Conservation (phyloP, 2,797 vertebrate genomes). For the Meriones psammophilus region DNA sequence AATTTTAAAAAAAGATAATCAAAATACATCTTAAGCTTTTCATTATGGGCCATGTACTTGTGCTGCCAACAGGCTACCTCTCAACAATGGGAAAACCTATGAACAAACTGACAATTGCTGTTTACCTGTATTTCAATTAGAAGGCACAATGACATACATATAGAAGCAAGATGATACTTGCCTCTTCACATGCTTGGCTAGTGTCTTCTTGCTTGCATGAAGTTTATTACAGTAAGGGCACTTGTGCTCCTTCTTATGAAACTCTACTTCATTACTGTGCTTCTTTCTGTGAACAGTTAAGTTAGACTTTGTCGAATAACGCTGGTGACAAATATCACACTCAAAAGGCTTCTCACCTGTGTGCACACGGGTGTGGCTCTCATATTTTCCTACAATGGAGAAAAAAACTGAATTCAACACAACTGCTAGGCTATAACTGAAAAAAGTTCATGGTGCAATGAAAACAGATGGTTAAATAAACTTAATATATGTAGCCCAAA, state of each 20-base stretch:
- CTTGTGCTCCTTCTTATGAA: constrained; percentile 97
- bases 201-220: constrained; percentile 98
- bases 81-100: not conserved
- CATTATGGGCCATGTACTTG: not conserved
- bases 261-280: constrained; percentile 92
- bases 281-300: constrained; percentile 98
- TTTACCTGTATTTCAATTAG: not conserved
- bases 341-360: constrained; percentile 99
- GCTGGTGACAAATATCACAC: constrained; percentile 97
- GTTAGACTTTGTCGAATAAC: constrained; percentile 99
- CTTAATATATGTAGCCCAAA: not conserved
- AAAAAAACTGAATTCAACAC: constrained; percentile 27
- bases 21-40: not conserved
- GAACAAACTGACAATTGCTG: not conserved
- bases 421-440: not conserved
- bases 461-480: not conserved
- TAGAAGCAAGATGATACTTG: constrained; percentile 84
- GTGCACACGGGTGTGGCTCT: constrained; percentile 98
- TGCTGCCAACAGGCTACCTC: not conserved
- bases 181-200: constrained; percentile 96
- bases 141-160: not conserved
- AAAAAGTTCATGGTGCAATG: not conserved
- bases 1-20: not conserved
- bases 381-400: constrained; percentile 94
- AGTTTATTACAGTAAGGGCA: constrained; percentile 97